Evolutionary conservation across 2,797 vertebrate genomes (phyloP).

Genomic region (Neoniphon sammara): DNA sequence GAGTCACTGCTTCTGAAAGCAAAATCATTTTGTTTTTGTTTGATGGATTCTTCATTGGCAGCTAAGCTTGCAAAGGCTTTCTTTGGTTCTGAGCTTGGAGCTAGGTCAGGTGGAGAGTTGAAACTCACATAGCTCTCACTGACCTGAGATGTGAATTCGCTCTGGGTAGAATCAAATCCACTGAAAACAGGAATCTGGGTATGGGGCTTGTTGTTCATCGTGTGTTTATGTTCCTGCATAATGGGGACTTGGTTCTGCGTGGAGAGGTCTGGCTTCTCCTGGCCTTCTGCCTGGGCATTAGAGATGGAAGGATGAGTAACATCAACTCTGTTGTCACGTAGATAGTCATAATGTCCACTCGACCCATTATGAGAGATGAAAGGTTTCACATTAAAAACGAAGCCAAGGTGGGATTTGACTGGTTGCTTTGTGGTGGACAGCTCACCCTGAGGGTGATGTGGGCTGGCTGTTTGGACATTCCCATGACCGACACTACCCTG

Average conservation of each 20-base stretch:
- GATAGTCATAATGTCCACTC: conserved; percentile 1
- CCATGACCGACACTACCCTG: neutral
- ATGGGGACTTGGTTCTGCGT: conserved; percentile 6
- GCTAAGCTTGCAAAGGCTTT: neutral
- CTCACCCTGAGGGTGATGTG: conserved; percentile 1
- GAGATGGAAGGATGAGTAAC: neutral
- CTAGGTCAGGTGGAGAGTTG: conserved; percentile 1
- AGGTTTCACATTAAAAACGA: conserved; percentile 6
- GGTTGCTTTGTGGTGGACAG: conserved; percentile 9
- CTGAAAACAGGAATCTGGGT: neutral
- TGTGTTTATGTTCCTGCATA: conserved; percentile 8
- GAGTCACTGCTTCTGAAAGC: neutral
- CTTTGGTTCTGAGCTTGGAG: conserved; percentile 1
- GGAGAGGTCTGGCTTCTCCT: neutral
- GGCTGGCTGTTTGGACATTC: conserved; percentile 22
- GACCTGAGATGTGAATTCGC: neutral
- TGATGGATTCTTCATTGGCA: neutral
- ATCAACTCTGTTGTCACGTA: neutral
- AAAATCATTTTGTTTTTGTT: neutral
- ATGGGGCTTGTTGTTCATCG: neutral
- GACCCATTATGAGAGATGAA: conserved; percentile 1
- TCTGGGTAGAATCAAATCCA: neutral
- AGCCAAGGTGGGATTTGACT: neutral
- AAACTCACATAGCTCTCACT: neutral
- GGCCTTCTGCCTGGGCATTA: neutral